Conservation (phyloP, 2,797 vertebrate genomes). For the Mus minutoides region DNA sequence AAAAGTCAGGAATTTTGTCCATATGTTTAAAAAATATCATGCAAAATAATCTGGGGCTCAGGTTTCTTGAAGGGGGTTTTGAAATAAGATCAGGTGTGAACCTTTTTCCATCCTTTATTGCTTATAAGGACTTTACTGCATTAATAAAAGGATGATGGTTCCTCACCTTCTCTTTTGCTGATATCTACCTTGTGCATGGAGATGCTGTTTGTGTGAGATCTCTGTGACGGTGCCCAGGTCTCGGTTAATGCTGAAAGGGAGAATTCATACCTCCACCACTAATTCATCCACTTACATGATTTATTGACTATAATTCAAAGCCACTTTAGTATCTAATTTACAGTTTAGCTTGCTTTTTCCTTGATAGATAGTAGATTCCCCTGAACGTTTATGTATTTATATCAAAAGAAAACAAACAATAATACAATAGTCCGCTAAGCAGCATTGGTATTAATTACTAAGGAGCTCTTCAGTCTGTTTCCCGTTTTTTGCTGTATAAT, state of each 20-base stretch:
- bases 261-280: neutral
- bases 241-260: neutral
- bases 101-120: neutral
- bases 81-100: constrained; percentile 1
- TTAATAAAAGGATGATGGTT: neutral
- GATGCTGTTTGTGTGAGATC: neutral
- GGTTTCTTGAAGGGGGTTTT: neutral
- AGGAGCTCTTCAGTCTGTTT: neutral
- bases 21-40: constrained; percentile 2
- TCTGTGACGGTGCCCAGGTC: neutral
- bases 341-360: neutral
- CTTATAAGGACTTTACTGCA: neutral
- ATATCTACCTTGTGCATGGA: neutral
- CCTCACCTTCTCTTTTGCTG: neutral
- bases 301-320: constrained; percentile 41
- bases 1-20: neutral
- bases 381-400: constrained; percentile 13
- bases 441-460: neutral
- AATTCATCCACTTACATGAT: neutral
- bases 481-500: neutral
- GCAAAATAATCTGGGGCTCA: neutral
- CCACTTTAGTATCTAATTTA: neutral
- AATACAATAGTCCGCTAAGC: neutral
- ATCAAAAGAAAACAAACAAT: neutral
- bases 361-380: neutral